Percentiles rank a stretch among this genome's conserved stretches.
phyloP scores from a whole-genome alignment of 2,888 invertebrate species.

The Candidula unifasciata region DNA sequence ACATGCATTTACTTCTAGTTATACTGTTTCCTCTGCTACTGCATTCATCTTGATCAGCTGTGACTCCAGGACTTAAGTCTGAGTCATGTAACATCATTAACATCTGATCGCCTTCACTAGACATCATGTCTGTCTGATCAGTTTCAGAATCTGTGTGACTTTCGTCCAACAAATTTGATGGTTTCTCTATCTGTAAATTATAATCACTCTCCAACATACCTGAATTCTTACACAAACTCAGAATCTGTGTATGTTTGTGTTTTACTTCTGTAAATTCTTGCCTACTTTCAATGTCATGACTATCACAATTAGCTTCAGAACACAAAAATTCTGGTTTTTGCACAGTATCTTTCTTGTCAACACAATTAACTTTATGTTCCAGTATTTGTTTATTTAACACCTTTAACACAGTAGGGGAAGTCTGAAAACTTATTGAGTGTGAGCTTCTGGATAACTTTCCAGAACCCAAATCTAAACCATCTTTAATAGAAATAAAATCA shows the following conservation, averaged over 20 bases:
- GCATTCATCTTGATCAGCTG: neutral
- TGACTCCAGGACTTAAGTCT: neutral
- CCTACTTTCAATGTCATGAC: neutral
- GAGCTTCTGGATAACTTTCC: neutral
- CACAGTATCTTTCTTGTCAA: neutral
- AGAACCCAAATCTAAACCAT: neutral
- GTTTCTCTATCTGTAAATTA: neutral
- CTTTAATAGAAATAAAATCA: neutral
- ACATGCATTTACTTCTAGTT: neutral
- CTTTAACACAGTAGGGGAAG: neutral
- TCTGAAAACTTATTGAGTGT: too few species aligned
- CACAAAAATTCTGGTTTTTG: neutral
- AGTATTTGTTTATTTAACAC: neutral
- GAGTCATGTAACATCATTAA: constrained; percentile 14
- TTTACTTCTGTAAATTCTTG: neutral
- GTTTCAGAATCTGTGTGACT: neutral
- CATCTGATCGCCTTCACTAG: constrained; percentile 17
- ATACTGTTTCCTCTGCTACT: too few species aligned
- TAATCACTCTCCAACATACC: neutral
- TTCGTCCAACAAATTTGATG: too few species aligned
- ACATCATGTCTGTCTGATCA: constrained; percentile 14
- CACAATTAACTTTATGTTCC: neutral
- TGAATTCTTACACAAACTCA: neutral
- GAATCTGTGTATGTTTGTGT: neutral
- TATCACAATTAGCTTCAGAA: neutral